These are phyloP conservation scores for Listrodromus nycthemerus DNA, from an alignment of 2,888 invertebrate genomes.

Conservation along the genomic window DNA sequence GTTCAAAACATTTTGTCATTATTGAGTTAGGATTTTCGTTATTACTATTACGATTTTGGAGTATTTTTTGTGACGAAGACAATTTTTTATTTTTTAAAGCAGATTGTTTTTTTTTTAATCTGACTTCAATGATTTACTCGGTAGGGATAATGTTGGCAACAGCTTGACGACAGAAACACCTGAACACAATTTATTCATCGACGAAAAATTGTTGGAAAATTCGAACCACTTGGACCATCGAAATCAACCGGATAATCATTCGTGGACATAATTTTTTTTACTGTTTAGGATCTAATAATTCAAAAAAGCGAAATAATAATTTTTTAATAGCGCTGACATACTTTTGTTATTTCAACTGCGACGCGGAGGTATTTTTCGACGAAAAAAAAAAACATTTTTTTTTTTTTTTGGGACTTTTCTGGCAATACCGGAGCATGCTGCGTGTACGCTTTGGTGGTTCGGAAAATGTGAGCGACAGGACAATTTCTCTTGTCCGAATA, in stretches of 20 bases:
- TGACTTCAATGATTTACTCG: no score
- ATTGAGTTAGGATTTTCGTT: no score
- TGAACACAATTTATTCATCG: constrained; percentile 7
- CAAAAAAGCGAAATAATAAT: not conserved
- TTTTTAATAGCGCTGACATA: not conserved
- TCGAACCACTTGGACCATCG: not conserved
- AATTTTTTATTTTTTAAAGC: not conserved
- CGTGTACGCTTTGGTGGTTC: constrained; percentile 36
- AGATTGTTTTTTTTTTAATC: no score
- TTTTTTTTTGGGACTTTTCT: not conserved
- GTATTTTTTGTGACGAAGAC: not conserved
- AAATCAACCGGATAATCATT: not conserved
- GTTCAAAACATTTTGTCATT: not conserved
- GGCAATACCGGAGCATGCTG: not conserved
- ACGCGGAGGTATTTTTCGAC: not conserved
- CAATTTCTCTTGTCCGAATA: constrained; percentile 52
- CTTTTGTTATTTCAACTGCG: not conserved
- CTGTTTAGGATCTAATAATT: not conserved
- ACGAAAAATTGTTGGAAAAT: not conserved
- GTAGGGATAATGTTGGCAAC: no score
- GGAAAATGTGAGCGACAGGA: constrained; percentile 48
- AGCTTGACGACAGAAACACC: not conserved
- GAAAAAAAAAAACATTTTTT: not conserved
- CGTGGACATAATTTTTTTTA: not conserved
- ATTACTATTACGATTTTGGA: not conserved